Base-by-base conservation (phyloP, 2,797 vertebrate species). In the Sarcoramphus papa region DNA sequence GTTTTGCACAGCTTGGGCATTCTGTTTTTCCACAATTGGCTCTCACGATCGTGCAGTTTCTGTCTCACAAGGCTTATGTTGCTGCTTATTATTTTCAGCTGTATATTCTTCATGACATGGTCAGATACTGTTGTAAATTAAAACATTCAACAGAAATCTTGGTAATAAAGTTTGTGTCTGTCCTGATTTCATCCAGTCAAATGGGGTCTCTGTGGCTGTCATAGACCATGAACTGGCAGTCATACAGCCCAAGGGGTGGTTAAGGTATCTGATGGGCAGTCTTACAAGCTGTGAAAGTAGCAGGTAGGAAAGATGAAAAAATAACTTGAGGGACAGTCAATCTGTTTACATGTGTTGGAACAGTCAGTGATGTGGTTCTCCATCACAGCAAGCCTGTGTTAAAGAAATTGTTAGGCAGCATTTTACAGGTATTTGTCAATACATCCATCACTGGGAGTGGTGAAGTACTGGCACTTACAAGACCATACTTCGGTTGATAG, bases 141-240 rank as follows among this genome's bases (percentile, higher is more conserved):
- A 81, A 87, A 23, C 25, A 63, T 85, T 22, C 64, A 69, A 10
- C 19, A 69, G 50, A 87, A 31, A 31, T 89, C 37, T 69, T 69
- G 15, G 23, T 77, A 77, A 45, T 59, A 31, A 91, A 69, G 15
- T 21, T 7, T 43, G 7, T 50, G 9, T 63, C 43, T 56, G 15
- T 70, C 19, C 23, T 31, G 28, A 45, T 77, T 88, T 80, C 20
- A 12, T 60, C 20, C 11, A 43, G 33, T 73, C 54, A 64, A 11
- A 15, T 9, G 6, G 8, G 56, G 20, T 3, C 33, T 72, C 30
- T 73, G 45, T 64, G 63, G 12, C n/a, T 56, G 59, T 91, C 12
- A 1, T 23, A 47, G 59, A 27, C 14, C 27, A 17, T 0, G 0
- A 60, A 45, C 23, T 68, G 37, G 10, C 43, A 76, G 63, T 51